Percentiles rank a stretch among this genome's conserved stretches.
Evolutionary conservation across 2,113 vertebrate genomes (phyloP).

Genomic region (Chaetops frenatus): DNA sequence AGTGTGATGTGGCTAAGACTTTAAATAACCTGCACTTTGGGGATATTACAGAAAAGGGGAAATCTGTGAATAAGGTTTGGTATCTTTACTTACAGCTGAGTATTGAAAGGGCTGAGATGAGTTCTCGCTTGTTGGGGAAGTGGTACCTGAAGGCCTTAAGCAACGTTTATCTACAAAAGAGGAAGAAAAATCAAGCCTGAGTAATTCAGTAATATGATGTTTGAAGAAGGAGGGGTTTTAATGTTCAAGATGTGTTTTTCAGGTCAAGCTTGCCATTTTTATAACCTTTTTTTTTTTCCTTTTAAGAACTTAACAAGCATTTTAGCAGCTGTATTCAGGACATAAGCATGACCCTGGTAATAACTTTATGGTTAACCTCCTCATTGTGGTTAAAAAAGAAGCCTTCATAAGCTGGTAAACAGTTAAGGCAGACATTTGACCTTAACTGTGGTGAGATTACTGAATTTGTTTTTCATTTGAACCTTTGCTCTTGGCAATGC

Average conservation of each 20-base stretch:
- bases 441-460: background rate
- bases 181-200: background rate
- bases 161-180: conserved; percentile 59
- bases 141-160: background rate
- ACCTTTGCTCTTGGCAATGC: background rate
- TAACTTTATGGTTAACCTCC: background rate
- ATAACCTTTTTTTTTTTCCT: background rate
- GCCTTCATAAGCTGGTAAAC: background rate
- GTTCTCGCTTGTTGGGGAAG: background rate
- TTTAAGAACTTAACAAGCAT: background rate
- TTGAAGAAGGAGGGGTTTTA: background rate
- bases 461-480: background rate
- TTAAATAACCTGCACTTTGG: background rate
- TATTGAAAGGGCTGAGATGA: background rate
- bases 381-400: background rate
- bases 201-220: background rate
- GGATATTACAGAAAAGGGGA: background rate
- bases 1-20: background rate
- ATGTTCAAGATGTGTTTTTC: background rate
- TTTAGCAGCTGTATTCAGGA: background rate
- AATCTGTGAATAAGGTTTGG: background rate
- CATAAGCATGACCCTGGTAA: background rate
- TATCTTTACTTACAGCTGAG: conserved; percentile 9
- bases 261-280: background rate
- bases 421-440: background rate